Percentiles rank a stretch among this genome's conserved stretches.
Evolutionary conservation across 2,888 invertebrate genomes (phyloP).

Genomic region (Leucophenga montana): DNA sequence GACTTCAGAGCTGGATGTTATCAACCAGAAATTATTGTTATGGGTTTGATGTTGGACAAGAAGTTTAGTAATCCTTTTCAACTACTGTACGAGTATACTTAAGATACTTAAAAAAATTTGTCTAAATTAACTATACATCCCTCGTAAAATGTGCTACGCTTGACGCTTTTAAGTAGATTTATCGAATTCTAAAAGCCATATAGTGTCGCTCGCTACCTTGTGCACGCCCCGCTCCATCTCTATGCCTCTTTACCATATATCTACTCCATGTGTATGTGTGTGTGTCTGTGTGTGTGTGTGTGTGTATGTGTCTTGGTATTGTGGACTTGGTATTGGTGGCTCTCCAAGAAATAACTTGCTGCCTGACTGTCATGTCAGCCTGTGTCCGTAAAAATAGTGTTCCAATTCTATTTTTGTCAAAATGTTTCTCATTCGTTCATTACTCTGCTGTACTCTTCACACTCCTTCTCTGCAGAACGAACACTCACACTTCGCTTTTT

Average conservation of each 20-base stretch:
- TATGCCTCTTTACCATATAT: too few species aligned
- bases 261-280: not conserved
- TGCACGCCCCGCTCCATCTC: too few species aligned
- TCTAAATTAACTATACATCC: too few species aligned
- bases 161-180: too few species aligned
- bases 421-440: slow-evolving; percentile 58
- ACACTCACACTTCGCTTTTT: slow-evolving; percentile 1
- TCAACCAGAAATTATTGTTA: too few species aligned
- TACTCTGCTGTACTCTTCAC: slow-evolving; percentile 23
- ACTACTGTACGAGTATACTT: too few species aligned
- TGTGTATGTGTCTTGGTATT: not conserved
- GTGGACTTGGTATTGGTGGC: slow-evolving; percentile 12
- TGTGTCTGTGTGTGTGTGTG: not conserved
- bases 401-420: slow-evolving; percentile 66
- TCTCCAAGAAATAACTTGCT: slow-evolving; percentile 33
- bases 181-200: too few species aligned
- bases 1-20: too few species aligned
- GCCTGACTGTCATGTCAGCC: slow-evolving; percentile 4
- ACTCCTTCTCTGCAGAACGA: slow-evolving; percentile 8
- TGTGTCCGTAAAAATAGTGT: slow-evolving; percentile 61
- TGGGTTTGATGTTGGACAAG: too few species aligned
- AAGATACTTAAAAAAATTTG: too few species aligned
- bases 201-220: not conserved
- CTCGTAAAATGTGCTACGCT: too few species aligned
- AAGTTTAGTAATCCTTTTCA: too few species aligned